Conservation (phyloP, 2,888 invertebrate genomes). For the Conistra vaccinii region DNA sequence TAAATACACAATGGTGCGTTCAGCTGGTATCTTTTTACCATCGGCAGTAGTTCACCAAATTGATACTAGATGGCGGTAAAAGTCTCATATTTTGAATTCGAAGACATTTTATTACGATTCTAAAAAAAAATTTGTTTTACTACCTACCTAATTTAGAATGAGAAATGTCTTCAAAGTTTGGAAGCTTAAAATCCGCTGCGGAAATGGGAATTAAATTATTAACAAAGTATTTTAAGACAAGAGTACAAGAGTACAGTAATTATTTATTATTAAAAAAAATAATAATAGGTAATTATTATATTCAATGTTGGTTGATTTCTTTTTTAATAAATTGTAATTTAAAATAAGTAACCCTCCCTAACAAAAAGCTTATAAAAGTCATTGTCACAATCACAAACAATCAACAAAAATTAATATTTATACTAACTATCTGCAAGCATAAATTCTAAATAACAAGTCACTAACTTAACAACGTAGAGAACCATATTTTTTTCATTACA, state of each 20-base stretch:
- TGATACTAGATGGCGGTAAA: slow-evolving; percentile 42
- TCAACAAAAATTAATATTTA: not conserved
- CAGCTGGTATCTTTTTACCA: not conserved
- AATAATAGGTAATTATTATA: too few species aligned
- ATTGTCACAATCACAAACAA: too few species aligned
- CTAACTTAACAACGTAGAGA: not conserved
- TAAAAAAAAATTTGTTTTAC: not conserved
- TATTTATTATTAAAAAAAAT: too few species aligned
- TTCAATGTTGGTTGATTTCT: too few species aligned
- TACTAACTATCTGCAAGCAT: not conserved
- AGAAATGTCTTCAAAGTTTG: not conserved
- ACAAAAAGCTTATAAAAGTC: not conserved
- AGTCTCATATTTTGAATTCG: not conserved
- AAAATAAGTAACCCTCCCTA: not conserved
- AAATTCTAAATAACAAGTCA: not conserved
- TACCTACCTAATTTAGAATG: too few species aligned
- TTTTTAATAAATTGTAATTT: too few species aligned
- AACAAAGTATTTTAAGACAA: not conserved
- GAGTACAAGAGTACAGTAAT: too few species aligned
- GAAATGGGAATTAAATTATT: not conserved
- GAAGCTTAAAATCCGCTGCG: not conserved
- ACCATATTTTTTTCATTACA: not conserved
- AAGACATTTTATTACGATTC: not conserved
- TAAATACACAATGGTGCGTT: not conserved
- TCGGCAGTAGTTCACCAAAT: not conserved